Evolutionary conservation across 2,888 invertebrate genomes (phyloP).

Genomic region (Protodeltote pygarga): DNA sequence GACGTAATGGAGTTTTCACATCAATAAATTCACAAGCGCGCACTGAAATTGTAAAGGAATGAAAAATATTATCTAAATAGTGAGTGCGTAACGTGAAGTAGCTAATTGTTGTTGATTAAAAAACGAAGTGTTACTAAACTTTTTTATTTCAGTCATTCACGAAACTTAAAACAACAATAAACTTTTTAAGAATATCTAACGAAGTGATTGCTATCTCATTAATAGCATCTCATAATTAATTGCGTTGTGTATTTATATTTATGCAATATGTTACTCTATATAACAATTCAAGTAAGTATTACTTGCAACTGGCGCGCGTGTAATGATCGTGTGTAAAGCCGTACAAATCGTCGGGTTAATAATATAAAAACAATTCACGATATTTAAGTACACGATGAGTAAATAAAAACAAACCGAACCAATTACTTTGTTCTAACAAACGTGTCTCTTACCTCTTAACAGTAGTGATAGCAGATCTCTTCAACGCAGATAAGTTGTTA

Average conservation of each 20-base stretch:
- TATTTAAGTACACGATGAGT: not conserved
- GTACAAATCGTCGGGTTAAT: no score
- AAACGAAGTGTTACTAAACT: conserved; percentile 6
- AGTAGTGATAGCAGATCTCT: conserved; percentile 77
- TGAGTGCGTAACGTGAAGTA: conserved; percentile 13
- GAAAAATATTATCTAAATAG: conserved; percentile 65
- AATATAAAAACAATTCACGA: no score
- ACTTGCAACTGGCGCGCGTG: no score
- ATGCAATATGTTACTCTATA: no score
- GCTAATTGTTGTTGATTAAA: conserved; percentile 17
- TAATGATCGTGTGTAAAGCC: no score
- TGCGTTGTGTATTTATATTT: no score
- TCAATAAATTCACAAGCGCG: conserved; percentile 70
- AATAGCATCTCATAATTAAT: conserved; percentile 1
- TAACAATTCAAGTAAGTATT: no score
- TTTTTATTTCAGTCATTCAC: conserved; percentile 9
- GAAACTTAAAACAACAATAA: conserved; percentile 8
- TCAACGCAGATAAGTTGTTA: conserved; percentile 73
- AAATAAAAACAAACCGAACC: not conserved
- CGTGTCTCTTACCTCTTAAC: conserved; percentile 81
- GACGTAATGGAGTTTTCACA: conserved; percentile 59
- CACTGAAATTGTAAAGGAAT: conserved; percentile 78
- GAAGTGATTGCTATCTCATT: conserved; percentile 11
- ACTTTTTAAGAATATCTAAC: not conserved
- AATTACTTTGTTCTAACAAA: no score